Percentiles rank a stretch among this genome's conserved stretches.
These are phyloP conservation scores for Callopanchax toddi DNA, from an alignment of 2,113 vertebrate genomes.

Conservation along the genomic window DNA sequence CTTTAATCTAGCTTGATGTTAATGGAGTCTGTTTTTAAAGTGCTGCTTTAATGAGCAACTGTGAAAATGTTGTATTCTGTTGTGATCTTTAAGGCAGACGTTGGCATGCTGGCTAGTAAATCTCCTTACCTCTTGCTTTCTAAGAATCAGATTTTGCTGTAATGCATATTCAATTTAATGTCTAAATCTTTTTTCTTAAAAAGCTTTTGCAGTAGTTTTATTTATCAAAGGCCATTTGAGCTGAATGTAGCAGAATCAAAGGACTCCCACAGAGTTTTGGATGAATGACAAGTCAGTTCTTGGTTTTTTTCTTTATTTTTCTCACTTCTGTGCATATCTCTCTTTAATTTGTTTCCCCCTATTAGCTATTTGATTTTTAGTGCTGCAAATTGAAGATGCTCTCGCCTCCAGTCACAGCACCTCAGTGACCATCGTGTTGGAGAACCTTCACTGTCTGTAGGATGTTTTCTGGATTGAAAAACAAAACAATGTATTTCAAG, in stretches of 20 bases:
- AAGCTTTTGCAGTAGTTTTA: conserved; percentile 12
- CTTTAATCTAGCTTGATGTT: neutral
- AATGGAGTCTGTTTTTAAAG: neutral
- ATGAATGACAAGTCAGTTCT: conserved; percentile 22
- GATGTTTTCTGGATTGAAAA: conserved; percentile 6
- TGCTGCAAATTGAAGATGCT: conserved; percentile 27
- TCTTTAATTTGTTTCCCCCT: conserved; percentile 13
- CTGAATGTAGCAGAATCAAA: conserved; percentile 2
- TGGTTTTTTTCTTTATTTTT: neutral
- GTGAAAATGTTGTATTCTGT: conserved; percentile 15
- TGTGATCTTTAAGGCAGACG: neutral
- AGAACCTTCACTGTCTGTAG: conserved; percentile 21
- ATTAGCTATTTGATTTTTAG: neutral
- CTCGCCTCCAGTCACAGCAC: conserved; percentile 19
- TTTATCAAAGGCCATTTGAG: conserved; percentile 31
- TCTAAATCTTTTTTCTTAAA: conserved; percentile 1
- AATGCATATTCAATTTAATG: neutral
- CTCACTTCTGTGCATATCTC: neutral
- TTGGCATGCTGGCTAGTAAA: neutral
- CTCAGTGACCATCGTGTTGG: conserved; percentile 26
- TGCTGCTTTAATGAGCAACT: conserved; percentile 11
- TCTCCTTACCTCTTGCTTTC: neutral
- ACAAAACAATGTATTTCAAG: conserved; percentile 24
- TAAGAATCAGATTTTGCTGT: neutral
- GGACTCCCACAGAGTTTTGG: conserved; percentile 10